These are phyloP conservation scores for Andricus curvator DNA, from an alignment of 2,888 invertebrate species.

Conservation along the genomic window DNA sequence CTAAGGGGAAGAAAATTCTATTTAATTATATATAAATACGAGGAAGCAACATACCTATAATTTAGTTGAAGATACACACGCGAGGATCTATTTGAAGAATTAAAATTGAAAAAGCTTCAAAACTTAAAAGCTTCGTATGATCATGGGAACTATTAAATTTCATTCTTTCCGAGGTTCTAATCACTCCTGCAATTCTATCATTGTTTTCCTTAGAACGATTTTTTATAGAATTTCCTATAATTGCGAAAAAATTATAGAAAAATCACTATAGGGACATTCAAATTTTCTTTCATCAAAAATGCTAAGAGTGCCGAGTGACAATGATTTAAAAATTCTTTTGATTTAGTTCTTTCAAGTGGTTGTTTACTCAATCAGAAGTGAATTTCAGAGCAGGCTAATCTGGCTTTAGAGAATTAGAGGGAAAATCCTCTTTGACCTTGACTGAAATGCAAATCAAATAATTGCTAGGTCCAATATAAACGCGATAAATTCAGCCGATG, in stretches of 20 bases:
- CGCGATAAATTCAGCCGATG: not conserved
- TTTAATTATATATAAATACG: slow-evolving; percentile 30
- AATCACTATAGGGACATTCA: no score
- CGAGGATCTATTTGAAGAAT: slow-evolving; percentile 9
- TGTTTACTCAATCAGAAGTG: not conserved
- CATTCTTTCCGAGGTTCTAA: not conserved
- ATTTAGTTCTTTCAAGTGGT: not conserved
- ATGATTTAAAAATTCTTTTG: not conserved
- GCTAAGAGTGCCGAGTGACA: no score
- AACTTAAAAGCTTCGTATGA: not conserved
- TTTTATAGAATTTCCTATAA: no score
- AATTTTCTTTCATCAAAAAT: no score
- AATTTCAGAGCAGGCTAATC: not conserved
- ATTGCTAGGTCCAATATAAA: slow-evolving; percentile 12
- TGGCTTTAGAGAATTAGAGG: not conserved
- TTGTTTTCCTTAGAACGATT: no score
- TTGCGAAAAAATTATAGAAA: no score
- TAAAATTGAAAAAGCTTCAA: slow-evolving; percentile 2
- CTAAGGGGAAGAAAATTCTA: slow-evolving; percentile 7
- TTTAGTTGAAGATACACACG: slow-evolving; percentile 12
- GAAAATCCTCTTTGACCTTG: not conserved
- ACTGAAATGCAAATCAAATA: slow-evolving; percentile 3
- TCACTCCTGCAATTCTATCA: no score
- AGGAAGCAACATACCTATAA: slow-evolving; percentile 21
- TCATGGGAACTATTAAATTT: not conserved